phyloP scores from a whole-genome alignment of 2,888 invertebrate genomes.

The Melitaea athalia region DNA sequence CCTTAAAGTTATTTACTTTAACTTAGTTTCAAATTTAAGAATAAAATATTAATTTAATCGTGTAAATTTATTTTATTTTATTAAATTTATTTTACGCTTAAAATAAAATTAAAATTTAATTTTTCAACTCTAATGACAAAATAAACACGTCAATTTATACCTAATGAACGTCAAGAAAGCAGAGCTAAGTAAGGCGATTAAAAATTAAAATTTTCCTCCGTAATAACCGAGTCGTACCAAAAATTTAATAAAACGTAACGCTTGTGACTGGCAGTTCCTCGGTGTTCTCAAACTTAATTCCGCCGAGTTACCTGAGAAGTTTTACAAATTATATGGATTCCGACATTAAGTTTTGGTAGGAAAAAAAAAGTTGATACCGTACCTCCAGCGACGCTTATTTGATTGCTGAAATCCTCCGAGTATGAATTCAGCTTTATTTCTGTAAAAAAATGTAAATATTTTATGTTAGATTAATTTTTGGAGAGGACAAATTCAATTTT shows the following conservation, averaged over 20 bases:
- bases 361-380: constrained; percentile 35
- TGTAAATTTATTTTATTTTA: no score
- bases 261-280: constrained; percentile 34
- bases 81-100: no score
- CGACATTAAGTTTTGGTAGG: constrained; percentile 33
- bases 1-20: no score
- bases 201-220: constrained; percentile 34
- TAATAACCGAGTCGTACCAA: constrained; percentile 25
- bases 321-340: constrained; percentile 37
- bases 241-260: constrained; percentile 34
- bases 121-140: constrained; percentile 1
- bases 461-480: not conserved
- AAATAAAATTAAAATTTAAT: not conserved
- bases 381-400: constrained; percentile 83
- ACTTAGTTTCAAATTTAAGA: no score
- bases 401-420: constrained; percentile 79
- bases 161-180: constrained; percentile 6
- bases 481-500: not conserved
- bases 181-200: constrained; percentile 23
- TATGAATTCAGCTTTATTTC: constrained; percentile 81
- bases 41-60: no score
- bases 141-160: not conserved
- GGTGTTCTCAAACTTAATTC: constrained; percentile 35
- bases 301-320: constrained; percentile 35
- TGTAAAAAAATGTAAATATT: constrained; percentile 54